These are phyloP conservation scores for Heteropelma amictum DNA, from an alignment of 2,888 invertebrate genomes.

Conservation along the genomic window DNA sequence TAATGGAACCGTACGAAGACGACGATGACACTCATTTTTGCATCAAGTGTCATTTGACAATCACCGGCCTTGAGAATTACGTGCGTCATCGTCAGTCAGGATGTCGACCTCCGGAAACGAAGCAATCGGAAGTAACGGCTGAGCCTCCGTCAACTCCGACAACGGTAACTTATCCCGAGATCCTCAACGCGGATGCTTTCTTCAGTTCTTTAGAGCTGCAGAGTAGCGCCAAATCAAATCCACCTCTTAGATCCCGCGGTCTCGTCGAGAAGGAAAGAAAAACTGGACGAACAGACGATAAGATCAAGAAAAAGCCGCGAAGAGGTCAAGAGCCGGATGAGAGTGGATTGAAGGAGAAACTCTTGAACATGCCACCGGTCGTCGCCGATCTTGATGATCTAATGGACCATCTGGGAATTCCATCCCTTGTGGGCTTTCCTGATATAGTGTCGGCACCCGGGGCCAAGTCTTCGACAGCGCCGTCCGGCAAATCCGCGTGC, in stretches of 20 bases:
- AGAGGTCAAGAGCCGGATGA: conserved; percentile 63
- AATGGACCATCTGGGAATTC: conserved; percentile 73
- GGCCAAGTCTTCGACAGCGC: conserved; percentile 47
- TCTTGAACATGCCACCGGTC: conserved; percentile 69
- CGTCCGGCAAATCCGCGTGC: conserved; percentile 55
- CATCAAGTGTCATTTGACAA: conserved; percentile 90
- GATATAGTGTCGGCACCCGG: conserved; percentile 73
- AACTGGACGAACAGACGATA: conserved; percentile 59
- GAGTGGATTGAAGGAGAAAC: conserved; percentile 63
- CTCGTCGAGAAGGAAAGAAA: conserved; percentile 63
- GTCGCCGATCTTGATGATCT: conserved; percentile 72
- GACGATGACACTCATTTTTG: conserved; percentile 93
- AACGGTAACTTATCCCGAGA: conserved; percentile 76
- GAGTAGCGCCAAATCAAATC: conserved; percentile 83
- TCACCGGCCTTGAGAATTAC: conserved; percentile 92
- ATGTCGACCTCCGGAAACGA: conserved; percentile 79
- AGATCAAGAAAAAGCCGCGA: conserved; percentile 57
- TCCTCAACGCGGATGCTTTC: conserved; percentile 89
- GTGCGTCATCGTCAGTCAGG: conserved; percentile 88
- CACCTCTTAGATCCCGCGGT: conserved; percentile 58
- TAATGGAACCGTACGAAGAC: conserved; percentile 79
- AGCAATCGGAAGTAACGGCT: conserved; percentile 57
- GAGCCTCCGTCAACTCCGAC: conserved; percentile 75
- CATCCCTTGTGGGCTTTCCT: conserved; percentile 75
- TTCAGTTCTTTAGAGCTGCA: conserved; percentile 90